Conservation (phyloP, 37 sponge, comb jelly and placozoan genomes). For the Mnemiopsis leidyi region DNA sequence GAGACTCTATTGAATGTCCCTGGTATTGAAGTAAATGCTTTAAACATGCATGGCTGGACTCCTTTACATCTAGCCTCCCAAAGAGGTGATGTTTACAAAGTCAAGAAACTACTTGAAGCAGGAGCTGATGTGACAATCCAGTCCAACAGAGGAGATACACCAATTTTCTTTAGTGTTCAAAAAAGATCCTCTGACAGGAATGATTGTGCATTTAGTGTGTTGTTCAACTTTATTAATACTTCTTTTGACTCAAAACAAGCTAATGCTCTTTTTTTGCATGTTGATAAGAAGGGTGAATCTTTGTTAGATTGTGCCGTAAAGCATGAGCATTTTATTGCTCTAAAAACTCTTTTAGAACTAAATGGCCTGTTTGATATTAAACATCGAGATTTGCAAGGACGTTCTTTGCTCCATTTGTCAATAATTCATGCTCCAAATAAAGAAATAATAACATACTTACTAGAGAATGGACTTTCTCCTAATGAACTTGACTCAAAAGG, state of each 20-base stretch:
- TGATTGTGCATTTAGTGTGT: neutral
- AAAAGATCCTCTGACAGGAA: neutral
- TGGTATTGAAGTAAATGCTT: neutral
- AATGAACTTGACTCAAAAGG: slow-evolving; percentile 4
- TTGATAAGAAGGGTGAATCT: slow-evolving; percentile 39
- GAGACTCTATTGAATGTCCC: neutral
- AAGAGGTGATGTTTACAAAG: slow-evolving; percentile 31
- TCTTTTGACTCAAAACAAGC: neutral
- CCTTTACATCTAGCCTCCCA: slow-evolving; percentile 14
- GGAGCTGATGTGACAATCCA: neutral
- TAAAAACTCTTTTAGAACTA: neutral
- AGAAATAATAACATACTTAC: neutral
- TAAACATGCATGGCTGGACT: slow-evolving; percentile 53
- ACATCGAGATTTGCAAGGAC: neutral
- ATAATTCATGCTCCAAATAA: slow-evolving; percentile 23
- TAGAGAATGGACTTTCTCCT: slow-evolving; percentile 29
- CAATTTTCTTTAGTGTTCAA: slow-evolving; percentile 46
- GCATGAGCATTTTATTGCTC: neutral
- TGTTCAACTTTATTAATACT: neutral
- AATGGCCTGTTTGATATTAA: slow-evolving; percentile 34
- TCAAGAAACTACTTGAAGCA: neutral
- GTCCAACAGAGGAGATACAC: slow-evolving; percentile 19
- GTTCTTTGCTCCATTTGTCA: neutral
- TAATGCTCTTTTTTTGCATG: neutral
- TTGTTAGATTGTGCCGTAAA: slow-evolving; percentile 51